Evolutionary conservation across 2,888 invertebrate species (phyloP).

Genomic region (Drosophila pullipes): DNA sequence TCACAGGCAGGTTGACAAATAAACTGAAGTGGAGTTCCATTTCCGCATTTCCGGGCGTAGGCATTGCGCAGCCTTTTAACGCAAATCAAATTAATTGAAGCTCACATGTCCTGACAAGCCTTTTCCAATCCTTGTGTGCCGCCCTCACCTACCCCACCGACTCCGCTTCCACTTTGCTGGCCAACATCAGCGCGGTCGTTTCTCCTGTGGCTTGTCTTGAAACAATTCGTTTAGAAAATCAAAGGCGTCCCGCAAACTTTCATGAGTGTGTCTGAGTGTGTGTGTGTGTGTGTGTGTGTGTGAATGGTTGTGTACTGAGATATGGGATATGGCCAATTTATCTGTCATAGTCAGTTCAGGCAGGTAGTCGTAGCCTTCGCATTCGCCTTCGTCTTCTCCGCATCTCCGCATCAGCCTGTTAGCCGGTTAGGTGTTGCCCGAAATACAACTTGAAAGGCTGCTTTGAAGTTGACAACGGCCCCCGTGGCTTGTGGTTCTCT

Average conservation of each 20-base stretch:
- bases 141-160: background rate
- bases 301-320: conserved; percentile 22
- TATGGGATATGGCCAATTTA: conserved; percentile 76
- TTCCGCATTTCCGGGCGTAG: conserved; percentile 46
- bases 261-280: conserved; percentile 7
- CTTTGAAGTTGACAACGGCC: conserved; percentile 69
- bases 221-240: conserved; percentile 85
- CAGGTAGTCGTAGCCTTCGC: conserved; percentile 34
- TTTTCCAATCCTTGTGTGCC: conserved; percentile 39
- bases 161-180: background rate
- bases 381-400: background rate
- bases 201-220: conserved; percentile 82
- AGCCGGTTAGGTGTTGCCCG: conserved; percentile 69
- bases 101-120: conserved; percentile 67
- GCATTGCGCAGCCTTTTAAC: conserved; percentile 51
- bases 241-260: conserved; percentile 72
- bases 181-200: conserved; percentile 25
- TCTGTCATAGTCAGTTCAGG: conserved; percentile 58
- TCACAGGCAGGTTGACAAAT: conserved; percentile 76
- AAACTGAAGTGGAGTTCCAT: conserved; percentile 70
- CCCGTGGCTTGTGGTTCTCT: conserved; percentile 28
- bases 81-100: conserved; percentile 80
- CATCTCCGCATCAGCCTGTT: background rate
- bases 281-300: conserved; percentile 12
- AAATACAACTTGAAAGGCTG: conserved; percentile 75